Evolutionary conservation across 2,888 invertebrate species (phyloP), one percentile per base, ranked within the genome.

Genomic region (Caenorhabditis panamensis): DNA sequence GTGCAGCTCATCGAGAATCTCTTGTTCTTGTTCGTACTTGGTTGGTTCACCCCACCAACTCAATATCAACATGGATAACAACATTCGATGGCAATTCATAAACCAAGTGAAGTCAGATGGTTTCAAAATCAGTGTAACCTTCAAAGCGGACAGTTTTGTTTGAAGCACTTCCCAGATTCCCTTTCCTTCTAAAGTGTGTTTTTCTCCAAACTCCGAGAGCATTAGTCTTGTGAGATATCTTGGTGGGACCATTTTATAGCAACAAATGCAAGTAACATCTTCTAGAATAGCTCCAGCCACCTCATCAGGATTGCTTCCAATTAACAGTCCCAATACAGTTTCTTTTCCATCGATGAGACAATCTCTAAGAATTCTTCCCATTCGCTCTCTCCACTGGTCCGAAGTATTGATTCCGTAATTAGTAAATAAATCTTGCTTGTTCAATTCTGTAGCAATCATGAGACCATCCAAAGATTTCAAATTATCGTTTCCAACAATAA

Each of bases 131-230:
- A 80, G 2, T 1, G 51, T 61, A 4, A 80, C 9, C 51, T 71
- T 75, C 16, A 80, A 11, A 22, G 64, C 56, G 0, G 66, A 47
- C 16, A 76, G n/a, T 22, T 76, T 80, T 1, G 44, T 24, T 18
- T 67, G 71, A 9, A 80, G 4, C 28, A 62, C 62, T 36, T 75
- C 76, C 80, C 80, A 80, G 5, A 80, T 80, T 26, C 80, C 76
- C 51, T 81, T 81, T 44, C 81, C 81, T 72, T 81, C 81, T 16
- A 81, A 24, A 11, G 81, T 81, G 31, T 81, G 81, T 16, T 81
- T 81, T 20, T 81, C 81, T 47, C 81, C 68, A 44, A 81, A 81
- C 62, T 84, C 79, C 2, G 82, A 84, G 1, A 84, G 47, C 36
- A 84, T 53, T 11, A 80, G 59, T 31, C 76, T 37, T 8, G 76